Conservation (phyloP, 2,113 vertebrate species). For the Melanotaenia duboulayi region DNA sequence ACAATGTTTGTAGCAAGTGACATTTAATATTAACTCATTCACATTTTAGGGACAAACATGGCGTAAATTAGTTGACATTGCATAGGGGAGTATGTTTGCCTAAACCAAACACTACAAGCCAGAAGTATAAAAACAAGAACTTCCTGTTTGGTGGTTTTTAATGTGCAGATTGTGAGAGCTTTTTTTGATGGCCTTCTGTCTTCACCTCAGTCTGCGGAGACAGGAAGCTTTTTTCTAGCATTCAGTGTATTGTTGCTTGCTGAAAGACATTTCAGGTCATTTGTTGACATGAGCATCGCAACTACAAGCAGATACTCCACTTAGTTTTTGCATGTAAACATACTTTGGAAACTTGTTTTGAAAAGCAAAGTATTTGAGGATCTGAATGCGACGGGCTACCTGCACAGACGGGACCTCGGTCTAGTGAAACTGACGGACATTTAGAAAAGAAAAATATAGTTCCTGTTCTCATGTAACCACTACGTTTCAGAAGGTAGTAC, state of each 20-base stretch:
- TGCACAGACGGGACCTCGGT: not conserved
- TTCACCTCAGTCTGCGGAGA: conserved; percentile 6
- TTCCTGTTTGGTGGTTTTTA: conserved; percentile 34
- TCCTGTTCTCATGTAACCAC: too few relatives aligned
- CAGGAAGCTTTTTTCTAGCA: conserved; percentile 42
- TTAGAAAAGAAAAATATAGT: too few relatives aligned
- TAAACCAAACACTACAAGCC: not conserved
- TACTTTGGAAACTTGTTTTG: not conserved
- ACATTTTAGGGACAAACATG: too few relatives aligned
- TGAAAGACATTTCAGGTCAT: conserved; percentile 21
- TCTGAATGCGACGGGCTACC: not conserved
- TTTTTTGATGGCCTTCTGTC: conserved; percentile 10
- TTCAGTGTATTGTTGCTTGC: not conserved
- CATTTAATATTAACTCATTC: not conserved
- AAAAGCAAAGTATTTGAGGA: not conserved
- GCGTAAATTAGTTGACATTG: too few relatives aligned
- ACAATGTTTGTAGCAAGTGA: too few relatives aligned
- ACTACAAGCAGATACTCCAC: not conserved
- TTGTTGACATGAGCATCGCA: not conserved
- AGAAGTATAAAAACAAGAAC: conserved; percentile 1
- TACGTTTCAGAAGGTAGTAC: too few relatives aligned
- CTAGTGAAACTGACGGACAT: too few relatives aligned
- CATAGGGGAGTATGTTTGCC: too few relatives aligned
- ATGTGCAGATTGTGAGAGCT: conserved; percentile 25
- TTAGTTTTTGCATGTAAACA: not conserved